Conservation (phyloP, 2,113 vertebrate genomes). For the Eurystomus gularis region DNA sequence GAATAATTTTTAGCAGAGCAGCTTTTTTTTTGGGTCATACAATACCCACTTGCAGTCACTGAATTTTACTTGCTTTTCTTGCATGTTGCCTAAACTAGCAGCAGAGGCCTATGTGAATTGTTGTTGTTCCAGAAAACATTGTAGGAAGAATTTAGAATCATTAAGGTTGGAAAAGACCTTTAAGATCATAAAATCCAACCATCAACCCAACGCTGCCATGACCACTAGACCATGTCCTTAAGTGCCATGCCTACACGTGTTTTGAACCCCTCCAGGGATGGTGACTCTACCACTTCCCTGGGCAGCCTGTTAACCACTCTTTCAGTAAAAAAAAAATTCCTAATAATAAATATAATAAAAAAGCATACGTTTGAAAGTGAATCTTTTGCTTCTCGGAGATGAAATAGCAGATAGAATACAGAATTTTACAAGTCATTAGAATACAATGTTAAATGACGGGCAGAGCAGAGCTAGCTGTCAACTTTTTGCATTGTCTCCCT, state of each 20-base stretch:
- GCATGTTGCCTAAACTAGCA: neutral
- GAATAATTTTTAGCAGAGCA: neutral
- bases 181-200: no score
- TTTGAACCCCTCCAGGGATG: no score
- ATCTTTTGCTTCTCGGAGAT: neutral
- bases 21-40: neutral
- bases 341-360: no score
- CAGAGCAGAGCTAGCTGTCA: neutral
- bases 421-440: neutral
- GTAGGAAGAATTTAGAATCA: neutral
- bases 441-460: accelerated
- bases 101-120: neutral
- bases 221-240: no score
- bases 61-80: neutral
- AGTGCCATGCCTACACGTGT: no score
- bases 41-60: neutral
- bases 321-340: no score
- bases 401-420: neutral
- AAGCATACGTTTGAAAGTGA: neutral
- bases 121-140: neutral
- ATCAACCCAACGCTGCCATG: no score
- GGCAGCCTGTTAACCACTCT: no score
- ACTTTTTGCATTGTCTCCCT: neutral
- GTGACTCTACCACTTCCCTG: no score
- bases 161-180: no score